Percentiles rank a stretch among this genome's conserved stretches.
These are phyloP conservation scores for Cybosia mesomella DNA, from an alignment of 2,888 invertebrate species.

Conservation along the genomic window DNA sequence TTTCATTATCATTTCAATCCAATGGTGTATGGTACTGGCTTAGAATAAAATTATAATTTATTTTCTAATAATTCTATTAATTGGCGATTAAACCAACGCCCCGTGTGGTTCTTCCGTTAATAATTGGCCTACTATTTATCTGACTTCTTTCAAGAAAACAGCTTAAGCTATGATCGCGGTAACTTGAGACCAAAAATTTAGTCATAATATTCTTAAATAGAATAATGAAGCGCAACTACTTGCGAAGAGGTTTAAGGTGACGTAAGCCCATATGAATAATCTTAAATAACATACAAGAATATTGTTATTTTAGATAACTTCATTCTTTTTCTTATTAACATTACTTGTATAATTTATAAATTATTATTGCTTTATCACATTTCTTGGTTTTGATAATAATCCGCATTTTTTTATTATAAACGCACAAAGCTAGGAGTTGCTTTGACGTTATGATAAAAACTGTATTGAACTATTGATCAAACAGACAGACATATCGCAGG, in stretches of 20 bases:
- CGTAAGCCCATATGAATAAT: not conserved
- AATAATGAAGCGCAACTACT: not conserved
- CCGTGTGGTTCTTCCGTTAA: not conserved
- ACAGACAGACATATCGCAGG: not conserved
- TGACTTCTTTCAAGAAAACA: not conserved
- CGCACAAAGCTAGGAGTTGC: not conserved
- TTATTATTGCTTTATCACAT: slow-evolving; percentile 8
- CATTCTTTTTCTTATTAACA: slow-evolving; percentile 8
- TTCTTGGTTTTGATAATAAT: not conserved
- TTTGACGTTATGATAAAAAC: not conserved
- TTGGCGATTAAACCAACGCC: not conserved
- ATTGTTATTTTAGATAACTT: not conserved
- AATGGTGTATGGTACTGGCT: not conserved
- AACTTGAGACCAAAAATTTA: not conserved
- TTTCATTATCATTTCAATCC: not conserved
- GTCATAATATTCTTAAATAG: not conserved
- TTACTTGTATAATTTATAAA: slow-evolving; percentile 3
- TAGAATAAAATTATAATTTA: not conserved
- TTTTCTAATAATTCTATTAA: not conserved
- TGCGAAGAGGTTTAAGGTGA: not conserved
- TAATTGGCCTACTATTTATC: not conserved
- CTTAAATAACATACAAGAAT: not conserved
- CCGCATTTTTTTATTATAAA: not conserved
- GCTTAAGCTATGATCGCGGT: not conserved
- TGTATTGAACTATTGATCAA: not conserved